phyloP scores from a whole-genome alignment of 2,113 vertebrate species.

The Microcebus ravelobensis region DNA sequence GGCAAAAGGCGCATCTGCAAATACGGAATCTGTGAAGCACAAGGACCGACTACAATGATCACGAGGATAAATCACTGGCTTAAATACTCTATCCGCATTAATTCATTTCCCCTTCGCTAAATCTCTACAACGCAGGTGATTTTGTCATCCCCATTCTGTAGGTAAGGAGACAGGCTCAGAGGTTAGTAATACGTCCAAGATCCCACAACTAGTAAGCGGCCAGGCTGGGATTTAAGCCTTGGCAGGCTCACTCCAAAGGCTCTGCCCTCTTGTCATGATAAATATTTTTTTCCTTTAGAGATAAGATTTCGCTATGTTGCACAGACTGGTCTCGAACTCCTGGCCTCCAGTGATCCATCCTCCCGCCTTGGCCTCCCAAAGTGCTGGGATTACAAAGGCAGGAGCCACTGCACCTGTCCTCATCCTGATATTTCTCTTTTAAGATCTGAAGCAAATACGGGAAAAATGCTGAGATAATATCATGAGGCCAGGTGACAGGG shows the following conservation, averaged over 20 bases:
- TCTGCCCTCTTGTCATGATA: neutral
- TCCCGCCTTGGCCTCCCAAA: too few relatives aligned
- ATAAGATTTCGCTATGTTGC: too few relatives aligned
- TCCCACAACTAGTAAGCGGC: fast-evolving
- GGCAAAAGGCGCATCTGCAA: fast-evolving
- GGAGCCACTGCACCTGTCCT: too few relatives aligned
- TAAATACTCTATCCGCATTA: fast-evolving
- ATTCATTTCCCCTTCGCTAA: too few relatives aligned
- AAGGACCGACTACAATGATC: fast-evolving
- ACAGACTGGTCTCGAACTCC: too few relatives aligned
- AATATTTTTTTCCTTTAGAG: too few relatives aligned
- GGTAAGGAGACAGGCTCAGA: neutral
- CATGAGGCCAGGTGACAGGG: fast-evolving
- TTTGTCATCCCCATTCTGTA: neutral
- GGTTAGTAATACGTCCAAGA: fast-evolving
- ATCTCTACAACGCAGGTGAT: fast-evolving
- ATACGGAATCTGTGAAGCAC: fast-evolving
- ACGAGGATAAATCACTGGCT: neutral
- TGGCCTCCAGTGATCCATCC: too few relatives aligned
- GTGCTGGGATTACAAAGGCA: too few relatives aligned
- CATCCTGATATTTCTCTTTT: neutral
- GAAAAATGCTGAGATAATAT: neutral
- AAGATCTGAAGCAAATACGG: neutral
- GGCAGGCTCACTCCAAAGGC: neutral
- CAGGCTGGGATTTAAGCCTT: neutral